phyloP scores from a whole-genome alignment of 2,888 invertebrate genomes.

The Linyphia triangularis region DNA sequence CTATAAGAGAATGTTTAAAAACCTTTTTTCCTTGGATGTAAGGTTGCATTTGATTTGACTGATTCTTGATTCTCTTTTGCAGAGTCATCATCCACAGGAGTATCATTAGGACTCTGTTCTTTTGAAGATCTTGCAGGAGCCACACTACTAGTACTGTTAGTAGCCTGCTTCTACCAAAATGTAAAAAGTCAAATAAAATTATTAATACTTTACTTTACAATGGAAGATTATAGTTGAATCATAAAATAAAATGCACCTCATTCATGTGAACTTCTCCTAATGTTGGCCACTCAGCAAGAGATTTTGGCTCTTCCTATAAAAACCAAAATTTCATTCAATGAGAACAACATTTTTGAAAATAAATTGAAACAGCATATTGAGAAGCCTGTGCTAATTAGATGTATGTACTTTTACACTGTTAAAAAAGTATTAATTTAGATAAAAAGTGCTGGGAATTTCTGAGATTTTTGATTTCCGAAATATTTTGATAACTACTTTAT shows the following conservation, averaged over 20 bases:
- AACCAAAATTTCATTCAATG: neutral
- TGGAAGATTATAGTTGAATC: neutral
- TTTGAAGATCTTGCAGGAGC: constrained; percentile 21
- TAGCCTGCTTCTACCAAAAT: constrained; percentile 45
- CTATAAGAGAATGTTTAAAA: no score
- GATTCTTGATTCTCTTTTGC: constrained; percentile 75
- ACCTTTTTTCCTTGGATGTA: constrained; percentile 74
- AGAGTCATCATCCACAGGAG: constrained; percentile 74
- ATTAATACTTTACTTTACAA: neutral
- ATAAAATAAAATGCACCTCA: constrained; percentile 65
- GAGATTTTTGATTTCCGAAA: no score
- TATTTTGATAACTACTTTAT: no score
- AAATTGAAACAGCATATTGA: neutral
- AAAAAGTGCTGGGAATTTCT: no score
- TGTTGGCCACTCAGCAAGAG: constrained; percentile 76
- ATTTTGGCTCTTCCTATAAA: constrained; percentile 65
- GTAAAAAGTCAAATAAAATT: neutral
- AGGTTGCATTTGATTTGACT: constrained; percentile 53
- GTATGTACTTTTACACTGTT: no score
- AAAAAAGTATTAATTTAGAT: no score
- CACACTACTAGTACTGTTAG: constrained; percentile 11
- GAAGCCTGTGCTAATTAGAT: no score
- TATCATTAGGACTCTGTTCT: constrained; percentile 57
- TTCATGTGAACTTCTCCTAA: constrained; percentile 76
- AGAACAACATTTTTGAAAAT: neutral